Evolutionary conservation across 1,140 invertebrate species (phyloP), one percentile per base, ranked within the genome.

Genomic region (Whitmania pigra): DNA sequence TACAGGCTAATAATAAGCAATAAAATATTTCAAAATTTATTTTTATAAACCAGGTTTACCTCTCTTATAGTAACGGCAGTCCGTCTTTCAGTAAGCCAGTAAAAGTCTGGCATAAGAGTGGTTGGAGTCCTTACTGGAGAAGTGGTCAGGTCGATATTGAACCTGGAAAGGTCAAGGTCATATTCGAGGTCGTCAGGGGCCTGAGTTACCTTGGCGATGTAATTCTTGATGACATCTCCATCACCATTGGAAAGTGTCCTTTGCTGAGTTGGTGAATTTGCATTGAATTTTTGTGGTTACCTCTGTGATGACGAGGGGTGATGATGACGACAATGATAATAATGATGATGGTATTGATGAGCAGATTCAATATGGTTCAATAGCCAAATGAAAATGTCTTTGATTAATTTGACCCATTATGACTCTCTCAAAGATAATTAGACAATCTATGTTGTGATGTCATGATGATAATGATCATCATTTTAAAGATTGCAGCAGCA

Each of bases 151-250:
- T 63, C 29, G 57, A 63, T 18, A 6, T 63, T 63, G 6, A 63
- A 20, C 22, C 57, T 11, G 57, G 57, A 25, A 63, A 22, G 22
- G 22, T 63, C 57, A 63, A 63, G 29, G 20, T 63, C 57, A 63
- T 63, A 18, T 63, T 63, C 57, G 57, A 63, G 29, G 22, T 25
- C 57, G 15, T 63, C 57, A 63, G 57, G 57, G 57, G 57, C 29
- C 7, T 20, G 11, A 63, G 29, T 63, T 63, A 63, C 57, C 22
- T 5, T 13, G 57, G 57, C 29, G 57, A 63, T 20, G 22, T 63
- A 4, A 31, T 31, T 22, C 6, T 63, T 3, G 57, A 63, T n/a
- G 57, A 63, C 15, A 20, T 63, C 57, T 25, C 29, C 29, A 13
- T 63, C 29, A 20, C 15, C 22, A 20, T 25, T 13, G 57, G 57